Base-by-base conservation (phyloP, 1,140 invertebrate species). In the Drosophila varians region DNA sequence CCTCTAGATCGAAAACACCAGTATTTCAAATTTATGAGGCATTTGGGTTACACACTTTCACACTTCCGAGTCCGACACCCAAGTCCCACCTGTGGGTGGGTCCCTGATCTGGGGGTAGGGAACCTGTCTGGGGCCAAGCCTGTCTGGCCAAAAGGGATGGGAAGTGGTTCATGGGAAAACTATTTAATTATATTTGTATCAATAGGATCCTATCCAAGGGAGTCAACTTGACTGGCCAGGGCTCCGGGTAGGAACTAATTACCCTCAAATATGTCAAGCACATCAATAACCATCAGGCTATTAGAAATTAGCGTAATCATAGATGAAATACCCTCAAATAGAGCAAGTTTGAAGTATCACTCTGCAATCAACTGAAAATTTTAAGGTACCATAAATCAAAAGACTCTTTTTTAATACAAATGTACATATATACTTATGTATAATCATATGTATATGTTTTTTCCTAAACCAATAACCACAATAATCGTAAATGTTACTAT, bases 201-300 rank as follows among this genome's bases (percentile, higher is more conserved):
- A 38, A 60, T 38, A 28, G 47, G 28, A 36, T 25, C 11, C 19
- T 38, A 51, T 31, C 31, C 12, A 38, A 14, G 34, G 36, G 6
- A 34, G 5, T 14, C 36, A 18, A 16, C 12, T 66, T 66, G 62
- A 43, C 40, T 66, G 45, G 12, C 38, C 43, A 66, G 26, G 25
- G 38, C 38, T 25, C 18, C 16, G 25, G 34, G 14, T 26, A 43
- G 64, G n/a, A 25, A 43, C 36, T 66, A 66, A 66, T 66, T 53
- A 66, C 60, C 31, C 61, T 34, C 38, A 36, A 52, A 34, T 26
- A 16, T 21, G 46, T 11, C 38, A 53, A 42, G 25, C 36, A 21
- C 64, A 66, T 66, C 26, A 52, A 25, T 16, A 66, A 53, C 47
- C 52, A 66, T 66, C 62, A 66, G n/a, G n/a, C 21, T 28, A 21